These are phyloP conservation scores for Platycheirus albimanus DNA, from an alignment of 2,888 invertebrate genomes.

Conservation along the genomic window DNA sequence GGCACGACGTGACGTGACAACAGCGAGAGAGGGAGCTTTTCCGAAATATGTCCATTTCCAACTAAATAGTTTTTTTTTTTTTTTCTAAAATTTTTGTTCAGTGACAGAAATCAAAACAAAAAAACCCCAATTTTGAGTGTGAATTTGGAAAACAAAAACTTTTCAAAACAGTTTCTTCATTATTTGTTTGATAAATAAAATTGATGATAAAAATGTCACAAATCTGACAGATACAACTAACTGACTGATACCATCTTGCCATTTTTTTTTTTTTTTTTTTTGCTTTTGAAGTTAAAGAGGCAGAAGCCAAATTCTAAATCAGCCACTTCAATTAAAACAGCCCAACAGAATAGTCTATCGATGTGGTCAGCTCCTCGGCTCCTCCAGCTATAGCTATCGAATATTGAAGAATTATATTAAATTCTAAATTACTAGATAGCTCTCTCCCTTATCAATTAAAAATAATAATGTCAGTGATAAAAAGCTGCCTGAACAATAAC, in stretches of 20 bases:
- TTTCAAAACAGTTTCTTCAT: conserved; percentile 3
- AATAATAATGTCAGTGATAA: conserved; percentile 73
- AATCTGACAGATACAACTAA: conserved; percentile 55
- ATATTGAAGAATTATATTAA: conserved; percentile 16
- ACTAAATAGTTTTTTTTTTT: too few species aligned
- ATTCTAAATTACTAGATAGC: conserved; percentile 57
- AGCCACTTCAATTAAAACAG: conserved; percentile 46
- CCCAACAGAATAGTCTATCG: conserved; percentile 42
- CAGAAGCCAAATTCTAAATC: conserved; percentile 30
- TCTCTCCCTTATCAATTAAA: conserved; percentile 60
- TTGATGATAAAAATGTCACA: conserved; percentile 59
- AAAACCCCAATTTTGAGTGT: conserved; percentile 46
- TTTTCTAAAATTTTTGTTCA: too few species aligned
- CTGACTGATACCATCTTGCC: conserved; percentile 46
- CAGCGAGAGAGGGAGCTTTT: conserved; percentile 47
- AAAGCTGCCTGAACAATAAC: conserved; percentile 38
- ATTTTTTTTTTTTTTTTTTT: too few species aligned
- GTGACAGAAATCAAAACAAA: conserved; percentile 72
- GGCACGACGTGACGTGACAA: too few species aligned
- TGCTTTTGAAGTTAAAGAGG: conserved; percentile 49
- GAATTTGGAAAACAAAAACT: conserved; percentile 16
- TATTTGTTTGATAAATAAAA: conserved; percentile 1
- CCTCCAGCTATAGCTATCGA: background rate
- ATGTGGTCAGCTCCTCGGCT: conserved; percentile 37
- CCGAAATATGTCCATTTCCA: conserved; percentile 50